Base-by-base conservation (phyloP, 2,888 invertebrate genomes). In the Microchrysa polita region DNA sequence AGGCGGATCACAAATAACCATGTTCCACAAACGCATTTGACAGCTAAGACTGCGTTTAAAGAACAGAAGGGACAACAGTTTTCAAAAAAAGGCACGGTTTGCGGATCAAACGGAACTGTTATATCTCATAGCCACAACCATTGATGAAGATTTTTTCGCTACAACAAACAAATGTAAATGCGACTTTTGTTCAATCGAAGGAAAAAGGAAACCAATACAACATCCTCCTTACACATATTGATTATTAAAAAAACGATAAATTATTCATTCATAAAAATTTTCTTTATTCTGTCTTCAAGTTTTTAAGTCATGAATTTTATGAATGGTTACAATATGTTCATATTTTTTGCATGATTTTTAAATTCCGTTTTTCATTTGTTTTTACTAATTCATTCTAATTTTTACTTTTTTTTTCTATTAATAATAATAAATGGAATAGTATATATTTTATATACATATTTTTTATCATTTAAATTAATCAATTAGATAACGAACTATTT, bases 211-310 rank as follows among this genome's bases (percentile, higher is more conserved):
- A n/a, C n/a, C n/a, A n/a, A n/a, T n/a, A n/a, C n/a, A n/a, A n/a
- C n/a, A n/a, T n/a, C n/a, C n/a, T n/a, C n/a, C n/a, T n/a, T n/a
- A n/a, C n/a, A n/a, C n/a, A n/a, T n/a, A n/a, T n/a, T n/a, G n/a
- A n/a, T n/a, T n/a, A n/a, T n/a, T n/a, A n/a, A n/a, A 55, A 55
- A 55, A 2, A 10, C 18, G 5, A 18, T 20, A 20, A n/a, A 20
- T 55, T 16, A 16, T 55, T 55, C 55, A 55, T 55, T 55, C 55
- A 55, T 55, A 55, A 55, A 55, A 55, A 55, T 55, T 16, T 55
- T 55, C 55, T 55, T 55, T 55, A 55, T 55, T 55, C 22, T 34
- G 27, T 34, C 27, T 55, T 10, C 55, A 18, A 18, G 16, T 55
- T 55, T 55, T 55, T 20, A 55, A 55, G 18, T 55, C 16, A 55